Percentiles rank a stretch among this genome's conserved stretches.
Evolutionary conservation across 2,797 vertebrate genomes (phyloP).

Genomic region (Sebastes baramenuke): DNA sequence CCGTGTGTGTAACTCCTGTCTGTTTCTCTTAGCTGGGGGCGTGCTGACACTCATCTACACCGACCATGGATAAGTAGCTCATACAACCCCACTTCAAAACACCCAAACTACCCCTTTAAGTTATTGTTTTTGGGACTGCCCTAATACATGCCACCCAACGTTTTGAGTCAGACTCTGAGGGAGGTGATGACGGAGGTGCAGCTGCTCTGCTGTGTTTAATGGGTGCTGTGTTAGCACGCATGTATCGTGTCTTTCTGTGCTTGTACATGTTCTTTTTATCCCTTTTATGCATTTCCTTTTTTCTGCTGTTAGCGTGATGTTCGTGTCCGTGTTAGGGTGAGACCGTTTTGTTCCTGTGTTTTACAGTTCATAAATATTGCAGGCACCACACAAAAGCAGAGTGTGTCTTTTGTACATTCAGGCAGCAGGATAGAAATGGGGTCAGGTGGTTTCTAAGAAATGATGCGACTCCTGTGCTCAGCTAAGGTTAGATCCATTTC

Average conservation of each 20-base stretch:
- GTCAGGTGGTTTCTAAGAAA: constrained; percentile 53
- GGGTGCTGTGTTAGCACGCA: constrained; percentile 10
- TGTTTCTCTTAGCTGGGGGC: too few relatives aligned
- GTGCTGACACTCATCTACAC: too few relatives aligned
- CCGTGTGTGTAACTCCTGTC: not conserved
- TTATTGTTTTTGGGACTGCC: constrained; percentile 18
- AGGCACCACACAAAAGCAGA: constrained; percentile 11
- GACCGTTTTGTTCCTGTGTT: constrained; percentile 7
- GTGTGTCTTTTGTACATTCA: not conserved
- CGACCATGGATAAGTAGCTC: too few relatives aligned
- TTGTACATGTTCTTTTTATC: not conserved
- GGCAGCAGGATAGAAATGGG: constrained; percentile 15
- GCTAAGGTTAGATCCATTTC: constrained; percentile 55
- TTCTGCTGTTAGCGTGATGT: not conserved
- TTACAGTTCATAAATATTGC: constrained; percentile 44
- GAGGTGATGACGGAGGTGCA: constrained; percentile 9
- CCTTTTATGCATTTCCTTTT: not conserved
- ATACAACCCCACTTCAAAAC: too few relatives aligned
- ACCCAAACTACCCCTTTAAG: too few relatives aligned
- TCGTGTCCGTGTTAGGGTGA: not conserved
- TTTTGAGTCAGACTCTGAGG: constrained; percentile 29
- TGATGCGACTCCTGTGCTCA: constrained; percentile 32
- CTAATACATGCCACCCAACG: constrained; percentile 29
- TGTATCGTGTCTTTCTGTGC: not conserved
- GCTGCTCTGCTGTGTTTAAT: constrained; percentile 32